Evolutionary conservation across 2,113 vertebrate genomes (phyloP).

Genomic region (Pomatorhinus ruficollis): DNA sequence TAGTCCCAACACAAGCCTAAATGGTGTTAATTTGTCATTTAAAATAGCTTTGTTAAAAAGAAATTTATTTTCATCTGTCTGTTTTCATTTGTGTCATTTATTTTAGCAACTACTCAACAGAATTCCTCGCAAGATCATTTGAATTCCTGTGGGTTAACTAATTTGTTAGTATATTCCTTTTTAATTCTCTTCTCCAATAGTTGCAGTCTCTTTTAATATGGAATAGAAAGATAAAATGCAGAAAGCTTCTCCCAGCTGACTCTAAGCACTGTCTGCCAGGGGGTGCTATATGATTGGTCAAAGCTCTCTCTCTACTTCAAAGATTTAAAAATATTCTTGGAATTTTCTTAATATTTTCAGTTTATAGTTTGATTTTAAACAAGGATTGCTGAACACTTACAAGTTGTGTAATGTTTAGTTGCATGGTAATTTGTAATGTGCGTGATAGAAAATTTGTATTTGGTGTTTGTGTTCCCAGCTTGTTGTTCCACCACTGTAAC

Average conservation of each 20-base stretch:
- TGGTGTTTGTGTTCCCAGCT: neutral
- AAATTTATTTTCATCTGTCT: constrained; percentile 5
- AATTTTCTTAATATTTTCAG: neutral
- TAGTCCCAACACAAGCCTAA: neutral
- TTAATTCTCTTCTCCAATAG: neutral
- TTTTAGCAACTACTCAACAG: constrained; percentile 2
- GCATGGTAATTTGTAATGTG: neutral
- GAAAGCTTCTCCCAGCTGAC: neutral
- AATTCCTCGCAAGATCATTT: constrained; percentile 1
- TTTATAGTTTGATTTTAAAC: neutral
- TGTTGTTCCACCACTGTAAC: neutral
- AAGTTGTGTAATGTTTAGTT: neutral
- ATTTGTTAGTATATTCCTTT: constrained; percentile 24
- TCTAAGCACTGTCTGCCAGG: constrained; percentile 49
- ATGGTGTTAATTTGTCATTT: constrained; percentile 25
- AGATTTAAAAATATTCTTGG: neutral
- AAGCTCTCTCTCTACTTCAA: neutral
- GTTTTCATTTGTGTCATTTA: neutral
- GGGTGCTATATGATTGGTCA: constrained; percentile 56
- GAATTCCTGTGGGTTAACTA: constrained; percentile 30
- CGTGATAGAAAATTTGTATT: neutral
- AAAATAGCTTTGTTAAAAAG: constrained; percentile 1
- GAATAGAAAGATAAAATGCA: constrained; percentile 18
- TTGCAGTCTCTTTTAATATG: neutral
- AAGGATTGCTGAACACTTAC: neutral